phyloP scores from a whole-genome alignment of 2,888 invertebrate species.

The Limnephilus marmoratus region DNA sequence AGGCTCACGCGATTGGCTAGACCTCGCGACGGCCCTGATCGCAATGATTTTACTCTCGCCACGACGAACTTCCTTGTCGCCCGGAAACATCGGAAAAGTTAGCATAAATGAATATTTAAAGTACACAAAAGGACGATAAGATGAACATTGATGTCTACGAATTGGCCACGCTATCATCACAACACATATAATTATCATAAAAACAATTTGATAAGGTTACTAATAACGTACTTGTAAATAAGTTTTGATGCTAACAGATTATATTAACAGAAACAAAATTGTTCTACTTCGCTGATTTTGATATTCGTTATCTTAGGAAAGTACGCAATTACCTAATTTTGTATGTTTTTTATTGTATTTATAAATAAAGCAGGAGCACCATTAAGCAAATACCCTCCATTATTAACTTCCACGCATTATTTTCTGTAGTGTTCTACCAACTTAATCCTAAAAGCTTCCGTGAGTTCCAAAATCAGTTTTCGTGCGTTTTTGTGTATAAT shows the following conservation, averaged over 20 bases:
- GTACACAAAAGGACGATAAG: constrained; percentile 4
- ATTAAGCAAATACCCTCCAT: neutral
- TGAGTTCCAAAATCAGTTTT: constrained; percentile 19
- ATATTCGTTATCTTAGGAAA: neutral
- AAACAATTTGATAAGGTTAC: neutral
- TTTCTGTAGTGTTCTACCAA: neutral
- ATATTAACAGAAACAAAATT: neutral
- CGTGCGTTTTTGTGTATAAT: constrained; percentile 17
- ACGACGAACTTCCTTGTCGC: constrained; percentile 30
- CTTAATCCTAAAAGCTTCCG: constrained; percentile 2
- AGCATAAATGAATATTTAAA: constrained; percentile 37
- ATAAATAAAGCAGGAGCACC: neutral
- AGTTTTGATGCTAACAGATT: neutral
- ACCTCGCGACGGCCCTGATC: neutral
- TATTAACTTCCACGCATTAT: neutral
- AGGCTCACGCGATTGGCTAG: neutral
- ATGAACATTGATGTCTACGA: constrained; percentile 2
- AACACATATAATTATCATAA: constrained; percentile 5
- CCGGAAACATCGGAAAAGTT: constrained; percentile 24
- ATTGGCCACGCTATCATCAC: neutral
- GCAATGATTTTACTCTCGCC: neutral
- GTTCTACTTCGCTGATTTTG: neutral
- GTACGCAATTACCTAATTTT: neutral
- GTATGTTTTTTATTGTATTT: neutral
- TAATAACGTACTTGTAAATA: neutral